Evolutionary conservation across 2,888 invertebrate genomes (phyloP).

Genomic region (Rhingia campestris): DNA sequence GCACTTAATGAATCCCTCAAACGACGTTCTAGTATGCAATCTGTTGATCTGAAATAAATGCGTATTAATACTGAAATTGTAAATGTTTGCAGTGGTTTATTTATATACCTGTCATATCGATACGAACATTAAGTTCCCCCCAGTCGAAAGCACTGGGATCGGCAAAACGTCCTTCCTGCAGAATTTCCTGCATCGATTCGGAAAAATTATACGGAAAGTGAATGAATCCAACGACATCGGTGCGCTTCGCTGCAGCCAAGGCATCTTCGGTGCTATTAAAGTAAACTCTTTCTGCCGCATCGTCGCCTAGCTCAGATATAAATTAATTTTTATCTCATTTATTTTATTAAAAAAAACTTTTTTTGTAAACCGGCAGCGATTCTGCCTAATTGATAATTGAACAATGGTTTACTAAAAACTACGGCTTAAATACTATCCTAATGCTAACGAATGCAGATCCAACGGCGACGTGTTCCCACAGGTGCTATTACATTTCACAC

Average conservation of each 20-base stretch:
- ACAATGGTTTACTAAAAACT: too few species aligned
- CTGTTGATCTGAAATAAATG: constrained; percentile 88
- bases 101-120: constrained; percentile 89
- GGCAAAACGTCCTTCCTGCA: constrained; percentile 85
- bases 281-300: constrained; percentile 84
- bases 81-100: constrained; percentile 2
- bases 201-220: constrained; percentile 90
- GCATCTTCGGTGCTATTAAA: constrained; percentile 85
- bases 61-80: background rate
- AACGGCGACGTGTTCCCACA: too few species aligned
- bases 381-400: too few species aligned
- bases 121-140: constrained; percentile 87
- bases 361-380: too few species aligned
- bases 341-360: too few species aligned
- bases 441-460: too few species aligned
- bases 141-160: constrained; percentile 84
- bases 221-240: constrained; percentile 86
- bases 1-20: constrained; percentile 87
- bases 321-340: too few species aligned
- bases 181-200: constrained; percentile 84
- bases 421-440: too few species aligned
- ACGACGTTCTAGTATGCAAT: constrained; percentile 88
- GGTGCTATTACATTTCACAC: too few species aligned
- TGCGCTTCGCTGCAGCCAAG: constrained; percentile 83
- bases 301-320: constrained; percentile 85